phyloP scores from a whole-genome alignment of 2,113 vertebrate genomes.

The Cygnus atratus region DNA sequence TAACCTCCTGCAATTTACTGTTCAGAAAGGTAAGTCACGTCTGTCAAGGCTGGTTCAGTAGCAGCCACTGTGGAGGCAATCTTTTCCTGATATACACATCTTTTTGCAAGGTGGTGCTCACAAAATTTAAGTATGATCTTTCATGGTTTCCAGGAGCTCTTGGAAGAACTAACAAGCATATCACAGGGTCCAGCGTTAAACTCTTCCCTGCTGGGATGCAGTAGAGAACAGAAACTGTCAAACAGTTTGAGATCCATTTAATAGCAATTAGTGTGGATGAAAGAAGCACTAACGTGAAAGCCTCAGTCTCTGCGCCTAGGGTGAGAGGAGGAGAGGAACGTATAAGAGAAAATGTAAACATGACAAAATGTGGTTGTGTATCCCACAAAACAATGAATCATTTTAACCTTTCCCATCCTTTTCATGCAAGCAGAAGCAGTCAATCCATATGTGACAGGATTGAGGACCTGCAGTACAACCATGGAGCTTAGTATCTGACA shows the following conservation, averaged over 20 bases:
- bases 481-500: conserved; percentile 3
- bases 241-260: conserved; percentile 58
- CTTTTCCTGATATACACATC: not conserved
- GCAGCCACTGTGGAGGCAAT: not conserved
- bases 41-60: not conserved
- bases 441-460: conserved; percentile 36
- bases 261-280: conserved; percentile 59
- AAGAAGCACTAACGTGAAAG: not conserved
- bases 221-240: conserved; percentile 48
- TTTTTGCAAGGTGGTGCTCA: conserved; percentile 12
- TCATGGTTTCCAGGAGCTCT: conserved; percentile 36
- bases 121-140: conserved; percentile 21
- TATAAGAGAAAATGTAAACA: conserved; percentile 24
- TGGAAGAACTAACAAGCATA: conserved; percentile 25
- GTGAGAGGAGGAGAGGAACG: conserved; percentile 34
- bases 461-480: conserved; percentile 23
- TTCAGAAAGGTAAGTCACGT: not conserved
- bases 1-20: not conserved
- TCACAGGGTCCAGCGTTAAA: conserved; percentile 49
- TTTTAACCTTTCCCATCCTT: conserved; percentile 36
- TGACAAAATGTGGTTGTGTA: conserved; percentile 17
- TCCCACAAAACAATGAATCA: conserved; percentile 29
- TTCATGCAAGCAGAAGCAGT: conserved; percentile 5
- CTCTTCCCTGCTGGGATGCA: conserved; percentile 49
- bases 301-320: not conserved